Conservation (phyloP, 2,888 invertebrate species). For the Beris chalybata region DNA sequence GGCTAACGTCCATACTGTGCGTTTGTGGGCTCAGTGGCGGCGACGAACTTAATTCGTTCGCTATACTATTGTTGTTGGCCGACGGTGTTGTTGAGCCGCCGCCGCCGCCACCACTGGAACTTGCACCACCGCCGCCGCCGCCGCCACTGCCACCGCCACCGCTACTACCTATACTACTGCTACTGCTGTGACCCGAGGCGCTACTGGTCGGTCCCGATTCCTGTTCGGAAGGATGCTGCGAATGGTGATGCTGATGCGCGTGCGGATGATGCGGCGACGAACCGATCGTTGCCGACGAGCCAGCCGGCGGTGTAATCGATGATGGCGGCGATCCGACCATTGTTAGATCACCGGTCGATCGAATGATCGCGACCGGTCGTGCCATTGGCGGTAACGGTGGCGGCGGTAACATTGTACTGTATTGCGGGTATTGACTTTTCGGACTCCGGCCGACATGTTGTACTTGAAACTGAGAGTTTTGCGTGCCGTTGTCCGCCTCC, state of each 20-base stretch:
- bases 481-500: slow-evolving; percentile 80
- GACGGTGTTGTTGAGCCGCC: slow-evolving; percentile 11
- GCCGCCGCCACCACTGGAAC: slow-evolving; percentile 29
- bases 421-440: slow-evolving; percentile 76
- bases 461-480: slow-evolving; percentile 59
- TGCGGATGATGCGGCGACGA: slow-evolving; percentile 51
- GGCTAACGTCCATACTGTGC: slow-evolving; percentile 44
- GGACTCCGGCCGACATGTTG: slow-evolving; percentile 61
- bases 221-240: slow-evolving; percentile 39
- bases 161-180: slow-evolving; percentile 39
- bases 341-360: slow-evolving; percentile 76
- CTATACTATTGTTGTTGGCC: slow-evolving; percentile 11
- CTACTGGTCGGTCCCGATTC: slow-evolving; percentile 51
- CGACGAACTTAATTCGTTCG: slow-evolving; percentile 41
- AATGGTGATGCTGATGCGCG: slow-evolving; percentile 47
- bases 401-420: slow-evolving; percentile 90
- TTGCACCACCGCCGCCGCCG: slow-evolving; percentile 29
- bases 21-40: slow-evolving; percentile 46
- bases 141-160: slow-evolving; percentile 45
- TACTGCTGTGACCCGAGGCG: slow-evolving; percentile 42
- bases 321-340: slow-evolving; percentile 67
- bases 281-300: slow-evolving; percentile 50
- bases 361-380: slow-evolving; percentile 91
- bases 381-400: slow-evolving; percentile 96
- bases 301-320: slow-evolving; percentile 62